Evolutionary conservation across 2,888 invertebrate genomes (phyloP).

Genomic region (Spialia ferax): DNA sequence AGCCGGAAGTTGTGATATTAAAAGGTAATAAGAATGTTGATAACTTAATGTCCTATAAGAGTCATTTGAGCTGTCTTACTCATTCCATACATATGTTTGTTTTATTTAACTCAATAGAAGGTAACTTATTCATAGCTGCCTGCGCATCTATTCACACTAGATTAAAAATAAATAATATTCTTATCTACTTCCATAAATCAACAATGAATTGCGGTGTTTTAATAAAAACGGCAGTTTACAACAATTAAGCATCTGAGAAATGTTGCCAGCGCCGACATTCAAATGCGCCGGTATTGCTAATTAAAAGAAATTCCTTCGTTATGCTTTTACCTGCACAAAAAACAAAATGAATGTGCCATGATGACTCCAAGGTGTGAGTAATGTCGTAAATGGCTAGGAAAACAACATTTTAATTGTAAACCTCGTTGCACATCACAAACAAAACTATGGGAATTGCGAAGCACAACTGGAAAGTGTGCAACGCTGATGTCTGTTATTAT

Average conservation of each 20-base stretch:
- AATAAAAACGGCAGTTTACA: slow-evolving; percentile 46
- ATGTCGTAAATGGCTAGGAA: slow-evolving; percentile 69
- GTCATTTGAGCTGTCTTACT: no score
- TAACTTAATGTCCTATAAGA: no score
- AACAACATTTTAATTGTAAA: slow-evolving; percentile 72
- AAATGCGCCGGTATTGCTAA: slow-evolving; percentile 66
- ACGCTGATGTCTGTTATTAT: slow-evolving; percentile 38
- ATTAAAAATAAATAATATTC: slow-evolving; percentile 36
- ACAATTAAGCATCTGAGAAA: slow-evolving; percentile 57
- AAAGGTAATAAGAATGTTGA: slow-evolving; percentile 3
- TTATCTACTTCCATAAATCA: slow-evolving; percentile 35
- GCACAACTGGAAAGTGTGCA: slow-evolving; percentile 36
- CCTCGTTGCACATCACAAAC: slow-evolving; percentile 60
- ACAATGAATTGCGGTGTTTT: slow-evolving; percentile 38
- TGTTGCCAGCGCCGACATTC: slow-evolving; percentile 56
- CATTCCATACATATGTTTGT: not conserved
- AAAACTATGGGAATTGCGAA: slow-evolving; percentile 63
- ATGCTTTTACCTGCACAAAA: slow-evolving; percentile 68
- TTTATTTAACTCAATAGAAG: not conserved
- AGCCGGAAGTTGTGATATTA: not conserved
- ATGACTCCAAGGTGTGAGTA: slow-evolving; percentile 75
- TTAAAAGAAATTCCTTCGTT: slow-evolving; percentile 74
- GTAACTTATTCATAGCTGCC: not conserved
- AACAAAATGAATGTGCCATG: slow-evolving; percentile 65
- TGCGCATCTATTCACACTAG: slow-evolving; percentile 5